These are phyloP conservation scores for Tubiluchus corallicola DNA, from an alignment of 2,888 invertebrate genomes.

Conservation along the genomic window DNA sequence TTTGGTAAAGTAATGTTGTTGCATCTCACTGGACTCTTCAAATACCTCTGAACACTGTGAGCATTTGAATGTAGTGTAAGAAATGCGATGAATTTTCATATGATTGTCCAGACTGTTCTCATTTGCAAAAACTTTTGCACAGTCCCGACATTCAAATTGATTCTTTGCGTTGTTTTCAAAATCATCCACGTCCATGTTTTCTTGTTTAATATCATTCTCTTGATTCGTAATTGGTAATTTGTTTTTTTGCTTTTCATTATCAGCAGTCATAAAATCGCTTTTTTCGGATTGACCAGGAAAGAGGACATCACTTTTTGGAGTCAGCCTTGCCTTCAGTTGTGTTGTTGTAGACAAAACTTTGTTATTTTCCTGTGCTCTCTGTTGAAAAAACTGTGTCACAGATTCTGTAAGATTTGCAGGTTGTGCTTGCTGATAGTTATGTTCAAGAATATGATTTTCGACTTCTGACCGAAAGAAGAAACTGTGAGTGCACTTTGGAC, in stretches of 20 bases:
- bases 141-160: conserved; percentile 23
- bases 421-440: conserved; percentile 9
- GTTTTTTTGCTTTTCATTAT: conserved; percentile 9
- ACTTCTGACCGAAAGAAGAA: conserved; percentile 81
- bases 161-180: conserved; percentile 11
- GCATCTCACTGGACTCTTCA: conserved; percentile 18
- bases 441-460: conserved; percentile 48
- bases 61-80: conserved; percentile 18
- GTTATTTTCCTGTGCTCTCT: too few species aligned
- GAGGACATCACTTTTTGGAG: background rate
- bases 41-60: conserved; percentile 23
- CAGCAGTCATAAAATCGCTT: background rate
- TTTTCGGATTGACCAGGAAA: conserved; percentile 1
- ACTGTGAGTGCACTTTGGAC: conserved; percentile 49
- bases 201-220: too few species aligned
- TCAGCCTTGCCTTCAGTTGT: background rate
- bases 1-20: conserved; percentile 23
- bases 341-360: too few species aligned
- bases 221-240: background rate
- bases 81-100: conserved; percentile 15
- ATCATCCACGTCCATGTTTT: too few species aligned
- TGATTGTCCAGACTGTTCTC: conserved; percentile 20
- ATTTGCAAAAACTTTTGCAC: conserved; percentile 22
- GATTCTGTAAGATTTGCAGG: conserved; percentile 1
- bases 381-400: conserved; percentile 13